Conservation (phyloP, 2,113 vertebrate genomes). For the Orthonyx spaldingii region DNA sequence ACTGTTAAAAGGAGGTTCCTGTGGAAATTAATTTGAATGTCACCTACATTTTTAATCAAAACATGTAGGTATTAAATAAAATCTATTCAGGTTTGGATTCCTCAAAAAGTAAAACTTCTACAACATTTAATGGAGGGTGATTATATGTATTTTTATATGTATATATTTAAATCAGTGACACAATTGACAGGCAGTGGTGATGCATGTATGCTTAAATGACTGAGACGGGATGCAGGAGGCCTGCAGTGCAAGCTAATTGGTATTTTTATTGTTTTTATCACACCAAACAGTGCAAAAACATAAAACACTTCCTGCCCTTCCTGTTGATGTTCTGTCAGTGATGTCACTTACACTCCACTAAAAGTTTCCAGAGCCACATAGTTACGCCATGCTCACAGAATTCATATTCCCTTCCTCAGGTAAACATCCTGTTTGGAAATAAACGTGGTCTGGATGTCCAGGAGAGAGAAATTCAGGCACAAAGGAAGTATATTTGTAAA, state of each 20-base stretch:
- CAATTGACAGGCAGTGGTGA: neutral
- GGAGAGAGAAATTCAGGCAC: slow-evolving; percentile 51
- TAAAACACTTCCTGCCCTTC: slow-evolving; percentile 69
- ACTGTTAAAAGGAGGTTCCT: slow-evolving; percentile 37
- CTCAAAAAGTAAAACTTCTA: neutral
- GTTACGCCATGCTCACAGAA: slow-evolving; percentile 64
- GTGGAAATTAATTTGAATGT: slow-evolving; percentile 3
- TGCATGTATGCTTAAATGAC: neutral
- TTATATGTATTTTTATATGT: neutral
- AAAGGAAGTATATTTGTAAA: slow-evolving; percentile 66
- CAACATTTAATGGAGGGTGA: neutral
- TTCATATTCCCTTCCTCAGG: slow-evolving; percentile 65
- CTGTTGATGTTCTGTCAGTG: slow-evolving; percentile 69
- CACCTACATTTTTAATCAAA: neutral
- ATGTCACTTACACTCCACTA: slow-evolving; percentile 69
- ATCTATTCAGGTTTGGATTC: neutral
- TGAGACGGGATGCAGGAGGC: slow-evolving; percentile 20
- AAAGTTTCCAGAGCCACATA: slow-evolving; percentile 63
- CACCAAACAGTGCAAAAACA: slow-evolving; percentile 67
- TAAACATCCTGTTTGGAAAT: slow-evolving; percentile 73
- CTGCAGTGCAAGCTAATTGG: slow-evolving; percentile 20
- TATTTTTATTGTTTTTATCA: slow-evolving; percentile 66
- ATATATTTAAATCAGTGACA: neutral
- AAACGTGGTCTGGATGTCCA: slow-evolving; percentile 53
- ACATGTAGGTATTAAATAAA: neutral